These are phyloP conservation scores for Sesamia nonagrioides DNA, from an alignment of 1,140 invertebrate genomes.

Conservation along the genomic window DNA sequence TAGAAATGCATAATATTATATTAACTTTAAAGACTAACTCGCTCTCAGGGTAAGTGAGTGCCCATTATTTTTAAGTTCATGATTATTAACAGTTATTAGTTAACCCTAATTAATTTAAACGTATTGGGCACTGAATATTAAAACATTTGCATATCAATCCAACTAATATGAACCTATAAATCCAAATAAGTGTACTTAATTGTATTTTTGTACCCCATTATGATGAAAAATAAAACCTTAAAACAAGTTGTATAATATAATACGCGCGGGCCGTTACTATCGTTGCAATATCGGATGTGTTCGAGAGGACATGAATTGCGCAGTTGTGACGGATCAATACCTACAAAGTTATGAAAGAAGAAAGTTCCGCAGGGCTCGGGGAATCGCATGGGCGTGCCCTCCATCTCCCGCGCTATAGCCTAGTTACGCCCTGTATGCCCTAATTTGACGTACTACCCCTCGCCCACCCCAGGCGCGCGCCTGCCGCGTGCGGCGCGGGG, in stretches of 20 bases:
- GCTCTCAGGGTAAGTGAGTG: no score
- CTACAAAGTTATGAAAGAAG: conserved; percentile 87
- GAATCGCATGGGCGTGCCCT: conserved; percentile 77
- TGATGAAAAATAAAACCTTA: not conserved
- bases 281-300: conserved; percentile 79
- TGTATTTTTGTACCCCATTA: not conserved
- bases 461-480: conserved; percentile 37
- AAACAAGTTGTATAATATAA: conserved; percentile 32
- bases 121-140: no score
- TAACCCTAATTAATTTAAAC: no score
- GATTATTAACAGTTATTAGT: no score
- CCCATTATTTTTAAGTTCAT: not conserved
- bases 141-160: no score
- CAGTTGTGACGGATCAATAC: conserved; percentile 86
- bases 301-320: conserved; percentile 81
- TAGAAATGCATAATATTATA: not conserved
- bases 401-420: conserved; percentile 82
- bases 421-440: conserved; percentile 86
- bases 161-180: no score
- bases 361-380: conserved; percentile 84
- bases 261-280: conserved; percentile 49
- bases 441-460: conserved; percentile 80
- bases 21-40: no score
- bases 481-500: conserved; percentile 26
- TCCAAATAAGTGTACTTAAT: no score